phyloP scores from a whole-genome alignment of 2,888 invertebrate genomes.

The Encarsia formosa region DNA sequence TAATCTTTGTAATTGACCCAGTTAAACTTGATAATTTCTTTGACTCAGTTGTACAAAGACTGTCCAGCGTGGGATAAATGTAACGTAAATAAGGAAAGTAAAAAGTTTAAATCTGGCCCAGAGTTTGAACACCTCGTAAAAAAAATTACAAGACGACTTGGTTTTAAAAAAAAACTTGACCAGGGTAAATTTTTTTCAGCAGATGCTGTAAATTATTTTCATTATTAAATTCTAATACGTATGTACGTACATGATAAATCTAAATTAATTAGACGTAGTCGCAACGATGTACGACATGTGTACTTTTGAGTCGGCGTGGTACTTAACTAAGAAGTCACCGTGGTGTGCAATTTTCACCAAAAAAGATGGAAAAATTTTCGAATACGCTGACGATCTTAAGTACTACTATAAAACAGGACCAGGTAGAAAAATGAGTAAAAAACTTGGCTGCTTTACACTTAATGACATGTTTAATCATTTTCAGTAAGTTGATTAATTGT shows the following conservation, averaged over 20 bases:
- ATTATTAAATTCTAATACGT: background rate
- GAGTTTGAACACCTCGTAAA: constrained; percentile 49
- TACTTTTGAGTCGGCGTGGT: constrained; percentile 76
- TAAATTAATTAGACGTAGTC: constrained; percentile 51
- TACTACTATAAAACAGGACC: constrained; percentile 71
- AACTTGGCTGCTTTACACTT: constrained; percentile 66
- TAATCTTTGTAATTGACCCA: background rate
- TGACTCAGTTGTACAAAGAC: constrained; percentile 57
- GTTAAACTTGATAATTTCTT: constrained; percentile 28
- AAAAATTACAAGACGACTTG: constrained; percentile 61
- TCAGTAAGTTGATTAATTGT: too few relatives aligned
- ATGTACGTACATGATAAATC: background rate
- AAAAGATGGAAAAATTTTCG: constrained; percentile 66
- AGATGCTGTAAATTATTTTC: background rate
- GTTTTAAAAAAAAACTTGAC: constrained; percentile 48
- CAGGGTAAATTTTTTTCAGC: background rate
- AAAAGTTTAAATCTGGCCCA: constrained; percentile 47
- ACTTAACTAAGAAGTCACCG: constrained; percentile 61
- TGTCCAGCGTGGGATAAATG: constrained; percentile 60
- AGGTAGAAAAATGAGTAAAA: constrained; percentile 60
- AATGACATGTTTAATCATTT: constrained; percentile 69
- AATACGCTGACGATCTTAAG: constrained; percentile 71
- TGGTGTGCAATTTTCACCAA: constrained; percentile 76
- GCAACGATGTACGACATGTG: constrained; percentile 72
- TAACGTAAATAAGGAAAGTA: constrained; percentile 42